Evolutionary conservation across 1,140 invertebrate species (phyloP).

Genomic region (Ostrea denselamellosa): DNA sequence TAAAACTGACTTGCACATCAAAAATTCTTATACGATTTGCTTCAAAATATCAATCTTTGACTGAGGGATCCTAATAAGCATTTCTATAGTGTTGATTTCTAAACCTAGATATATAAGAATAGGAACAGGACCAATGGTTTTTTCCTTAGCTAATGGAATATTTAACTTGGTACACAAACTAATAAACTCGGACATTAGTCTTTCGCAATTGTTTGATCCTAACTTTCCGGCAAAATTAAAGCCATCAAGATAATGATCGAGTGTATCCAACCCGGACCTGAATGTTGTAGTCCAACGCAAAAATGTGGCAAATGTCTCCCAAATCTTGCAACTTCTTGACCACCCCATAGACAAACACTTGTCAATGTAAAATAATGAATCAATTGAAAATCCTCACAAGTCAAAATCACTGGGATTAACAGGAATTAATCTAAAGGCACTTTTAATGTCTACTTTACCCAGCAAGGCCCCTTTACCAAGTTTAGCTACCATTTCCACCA

Average conservation of each 20-base stretch:
- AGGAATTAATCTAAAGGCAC: background rate
- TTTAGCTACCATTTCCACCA: slow-evolving; percentile 7
- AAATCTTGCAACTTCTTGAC: slow-evolving; percentile 42
- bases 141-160: slow-evolving; percentile 29
- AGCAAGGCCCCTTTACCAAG: slow-evolving; percentile 27
- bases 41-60: slow-evolving; percentile 32
- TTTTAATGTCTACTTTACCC: slow-evolving; percentile 22
- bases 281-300: background rate
- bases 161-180: slow-evolving; percentile 2
- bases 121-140: slow-evolving; percentile 39
- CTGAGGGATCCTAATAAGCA: slow-evolving; percentile 26
- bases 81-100: slow-evolving; percentile 42
- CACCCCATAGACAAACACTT: background rate
- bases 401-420: slow-evolving; percentile 40
- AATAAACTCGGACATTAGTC: background rate
- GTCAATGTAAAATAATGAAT: background rate
- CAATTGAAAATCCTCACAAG: slow-evolving; percentile 27
- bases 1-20: background rate
- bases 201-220: background rate
- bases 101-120: slow-evolving; percentile 36
- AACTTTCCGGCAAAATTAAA: background rate
- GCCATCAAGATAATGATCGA: slow-evolving; percentile 50
- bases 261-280: background rate
- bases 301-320: slow-evolving; percentile 45
- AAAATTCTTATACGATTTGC: background rate